A percentile compares a stretch with the other conserved stretches of the same genome.
Conservation (phyloP, 2,888 invertebrate genomes). For the Drosophila barbarae region DNA sequence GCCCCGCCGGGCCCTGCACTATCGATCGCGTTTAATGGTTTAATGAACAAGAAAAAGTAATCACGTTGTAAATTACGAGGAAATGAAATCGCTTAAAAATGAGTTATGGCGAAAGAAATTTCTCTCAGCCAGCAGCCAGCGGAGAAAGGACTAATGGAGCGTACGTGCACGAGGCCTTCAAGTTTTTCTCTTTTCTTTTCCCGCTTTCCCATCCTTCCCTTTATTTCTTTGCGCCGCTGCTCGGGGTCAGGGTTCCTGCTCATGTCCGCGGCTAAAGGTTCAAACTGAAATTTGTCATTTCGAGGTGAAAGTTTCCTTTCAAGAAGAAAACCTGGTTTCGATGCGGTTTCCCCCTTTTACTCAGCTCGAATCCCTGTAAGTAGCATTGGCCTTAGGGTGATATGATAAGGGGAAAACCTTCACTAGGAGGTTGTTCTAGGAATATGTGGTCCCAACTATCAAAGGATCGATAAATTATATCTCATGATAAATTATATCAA, state of each 20-base stretch:
- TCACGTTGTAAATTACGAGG: constrained; percentile 75
- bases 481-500: constrained; percentile 38
- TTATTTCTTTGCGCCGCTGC: background rate
- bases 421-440: constrained; percentile 13
- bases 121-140: constrained; percentile 4
- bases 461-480: constrained; percentile 37
- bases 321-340: constrained; percentile 27
- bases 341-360: constrained; percentile 18
- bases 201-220: constrained; percentile 13
- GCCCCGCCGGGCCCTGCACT: constrained; percentile 38
- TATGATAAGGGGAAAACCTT: constrained; percentile 15
- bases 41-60: constrained; percentile 74
- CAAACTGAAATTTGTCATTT: constrained; percentile 63
- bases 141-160: constrained; percentile 55
- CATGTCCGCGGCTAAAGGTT: constrained; percentile 54
- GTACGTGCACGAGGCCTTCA: constrained; percentile 60
- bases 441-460: constrained; percentile 27
- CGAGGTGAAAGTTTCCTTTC: constrained; percentile 64
- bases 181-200: constrained; percentile 38
- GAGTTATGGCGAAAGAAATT: constrained; percentile 55
- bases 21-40: constrained; percentile 73
- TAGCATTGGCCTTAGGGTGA: constrained; percentile 36
- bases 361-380: constrained; percentile 35
- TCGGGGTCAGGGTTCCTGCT: constrained; percentile 50
- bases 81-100: constrained; percentile 71